Evolutionary conservation across 92 coral and sea anemone species (phyloP).

Genomic region (Parazoanthus swiftii): DNA sequence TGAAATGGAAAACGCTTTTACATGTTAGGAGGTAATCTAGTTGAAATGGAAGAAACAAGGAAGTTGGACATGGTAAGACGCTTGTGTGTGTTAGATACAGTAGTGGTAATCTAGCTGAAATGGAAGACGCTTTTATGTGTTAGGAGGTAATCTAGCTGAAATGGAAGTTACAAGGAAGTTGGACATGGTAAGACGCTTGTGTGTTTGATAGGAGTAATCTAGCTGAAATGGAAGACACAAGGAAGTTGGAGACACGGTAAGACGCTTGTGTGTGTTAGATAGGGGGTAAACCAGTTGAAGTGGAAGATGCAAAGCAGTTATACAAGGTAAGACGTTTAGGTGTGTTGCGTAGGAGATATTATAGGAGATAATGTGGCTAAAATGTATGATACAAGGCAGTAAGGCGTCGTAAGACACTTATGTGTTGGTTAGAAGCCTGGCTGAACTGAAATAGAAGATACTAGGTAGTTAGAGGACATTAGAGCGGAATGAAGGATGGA

Average conservation of each 20-base stretch:
- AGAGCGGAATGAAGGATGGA: too few relatives aligned
- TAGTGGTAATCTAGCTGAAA: neutral
- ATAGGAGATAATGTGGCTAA: constrained; percentile 69
- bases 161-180: neutral
- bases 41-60: too few relatives aligned
- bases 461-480: neutral
- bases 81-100: constrained; percentile 69
- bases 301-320: constrained; percentile 45
- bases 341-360: neutral
- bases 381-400: constrained; percentile 38
- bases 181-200: constrained; percentile 30
- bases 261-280: constrained; percentile 49
- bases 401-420: constrained; percentile 62
- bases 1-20: neutral
- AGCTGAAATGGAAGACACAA: constrained; percentile 36
- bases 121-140: too few relatives aligned
- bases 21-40: too few relatives aligned
- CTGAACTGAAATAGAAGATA: constrained; percentile 31
- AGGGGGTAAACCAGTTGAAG: constrained; percentile 62
- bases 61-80: neutral
- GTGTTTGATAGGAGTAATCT: constrained; percentile 5
- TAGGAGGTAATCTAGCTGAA: too few relatives aligned
- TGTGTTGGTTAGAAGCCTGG: constrained; percentile 70
- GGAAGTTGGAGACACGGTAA: constrained; percentile 30
- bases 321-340: constrained; percentile 53